Conservation (phyloP, 2,113 vertebrate genomes). For the Taxidea taxus region DNA sequence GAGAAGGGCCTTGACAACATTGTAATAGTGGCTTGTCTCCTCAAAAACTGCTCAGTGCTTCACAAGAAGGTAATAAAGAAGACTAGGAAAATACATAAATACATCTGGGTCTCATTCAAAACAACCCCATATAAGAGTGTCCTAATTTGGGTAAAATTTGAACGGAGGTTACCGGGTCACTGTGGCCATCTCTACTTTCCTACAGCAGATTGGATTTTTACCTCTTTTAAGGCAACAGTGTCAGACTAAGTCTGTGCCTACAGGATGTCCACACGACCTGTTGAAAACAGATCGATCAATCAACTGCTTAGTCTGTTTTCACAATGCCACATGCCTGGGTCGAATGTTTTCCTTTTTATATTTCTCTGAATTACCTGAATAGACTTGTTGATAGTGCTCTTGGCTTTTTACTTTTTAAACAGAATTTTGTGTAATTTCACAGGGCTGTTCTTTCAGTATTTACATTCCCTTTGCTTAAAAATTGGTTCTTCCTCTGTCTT, state of each 20-base stretch:
- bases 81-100: slow-evolving; percentile 31
- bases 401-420: slow-evolving; percentile 46
- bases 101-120: not conserved
- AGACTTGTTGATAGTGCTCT: not conserved
- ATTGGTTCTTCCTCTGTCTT: not conserved
- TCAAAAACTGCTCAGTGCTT: slow-evolving; percentile 88
- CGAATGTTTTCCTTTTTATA: slow-evolving; percentile 42
- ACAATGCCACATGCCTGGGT: not conserved
- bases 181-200: not conserved
- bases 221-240: not conserved
- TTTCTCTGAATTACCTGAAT: slow-evolving; percentile 21
- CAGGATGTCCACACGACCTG: not conserved
- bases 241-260: slow-evolving; percentile 12
- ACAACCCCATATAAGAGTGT: not conserved
- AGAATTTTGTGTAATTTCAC: not conserved
- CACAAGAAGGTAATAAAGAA: slow-evolving; percentile 84
- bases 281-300: not conserved
- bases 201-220: not conserved
- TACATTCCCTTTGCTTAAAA: slow-evolving; percentile 36
- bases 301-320: slow-evolving; percentile 25
- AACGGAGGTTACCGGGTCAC: not conserved
- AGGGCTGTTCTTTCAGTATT: slow-evolving; percentile 12
- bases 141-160: not conserved
- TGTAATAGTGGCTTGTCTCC: slow-evolving; percentile 90
- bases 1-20: slow-evolving; percentile 93